Base-by-base conservation (phyloP, 2,113 vertebrate genomes). In the Hyla sarda region DNA sequence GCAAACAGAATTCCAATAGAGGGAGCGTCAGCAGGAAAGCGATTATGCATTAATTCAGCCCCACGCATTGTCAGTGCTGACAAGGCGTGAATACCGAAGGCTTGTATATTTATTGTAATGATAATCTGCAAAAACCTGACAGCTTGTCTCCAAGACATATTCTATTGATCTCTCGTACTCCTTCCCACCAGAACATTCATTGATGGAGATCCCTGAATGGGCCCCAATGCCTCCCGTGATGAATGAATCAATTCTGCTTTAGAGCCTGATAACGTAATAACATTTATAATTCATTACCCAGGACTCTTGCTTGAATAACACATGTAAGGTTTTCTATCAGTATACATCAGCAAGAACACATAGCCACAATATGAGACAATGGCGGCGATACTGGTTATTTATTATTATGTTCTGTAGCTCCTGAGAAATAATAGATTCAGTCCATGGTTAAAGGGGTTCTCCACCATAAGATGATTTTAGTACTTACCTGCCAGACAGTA, bases 111-210 rank as follows among this genome's bases (percentile, higher is more conserved):
- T 76, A 50, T 30, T 76, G n/a, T 76, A 9, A n/a, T 50, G 73
- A 76, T 76, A 76, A 76, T 19, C 8, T 77, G 28, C 28, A 48
- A 54, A n/a, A 54, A 11, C 17, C 48, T 32, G 74, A 76, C 75
- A 54, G 17, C 52, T 34, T 37, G 7, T 37, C 50, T 21, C 14
- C 30, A 1, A 34, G 50, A 78, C 52, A 58, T 34, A 21, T 58
- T 58, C 13, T 3, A 78, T 13, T 58, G 30, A 77, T 58, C 11
- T 11, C 4, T n/a, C 30, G 56, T 28, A 19, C 8, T 56, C 19
- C 48, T 75, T 47, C 6, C 74, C 72, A 28, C 23, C 48, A 77
- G 48, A 52, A 19, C 4, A 0, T 12, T 34, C 47, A 32, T 52
- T 54, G 47, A 32, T 77, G 74, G 25, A 76, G 47, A 14, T 5